Percentiles rank a stretch among this genome's conserved stretches.
Conservation (phyloP, 2,888 invertebrate species). For the Dolichomitus sp. region DNA sequence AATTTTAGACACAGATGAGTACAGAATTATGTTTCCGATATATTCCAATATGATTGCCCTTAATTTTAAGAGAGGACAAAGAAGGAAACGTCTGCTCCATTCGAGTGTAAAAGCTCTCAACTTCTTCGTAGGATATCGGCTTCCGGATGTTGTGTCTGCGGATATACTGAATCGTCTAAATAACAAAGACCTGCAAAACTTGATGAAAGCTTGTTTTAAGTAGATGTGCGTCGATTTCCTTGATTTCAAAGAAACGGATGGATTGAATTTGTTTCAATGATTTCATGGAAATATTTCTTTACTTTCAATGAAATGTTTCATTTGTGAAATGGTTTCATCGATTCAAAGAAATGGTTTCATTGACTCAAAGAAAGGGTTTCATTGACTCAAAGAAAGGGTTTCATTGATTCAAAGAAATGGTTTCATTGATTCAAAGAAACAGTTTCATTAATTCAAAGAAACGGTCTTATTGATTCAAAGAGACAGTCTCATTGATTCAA, state of each 20-base stretch:
- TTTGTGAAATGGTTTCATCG: too few species aligned
- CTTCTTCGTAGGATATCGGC: background rate
- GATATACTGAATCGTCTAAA: background rate
- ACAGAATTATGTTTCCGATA: background rate
- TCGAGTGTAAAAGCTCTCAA: background rate
- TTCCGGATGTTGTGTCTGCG: background rate
- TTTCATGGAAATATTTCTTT: too few species aligned
- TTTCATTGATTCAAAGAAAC: too few species aligned
- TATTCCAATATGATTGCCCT: background rate
- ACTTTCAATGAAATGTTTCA: too few species aligned
- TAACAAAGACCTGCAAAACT: constrained; percentile 3
- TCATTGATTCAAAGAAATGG: too few species aligned
- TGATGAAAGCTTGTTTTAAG: background rate
- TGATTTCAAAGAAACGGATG: background rate
- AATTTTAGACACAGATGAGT: background rate
- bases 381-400: too few species aligned
- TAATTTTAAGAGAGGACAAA: background rate
- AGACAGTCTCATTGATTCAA: too few species aligned
- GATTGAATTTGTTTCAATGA: background rate
- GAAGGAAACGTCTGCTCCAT: background rate
- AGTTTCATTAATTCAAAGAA: too few species aligned
- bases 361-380: too few species aligned
- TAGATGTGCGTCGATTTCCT: too few species aligned
- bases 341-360: too few species aligned
- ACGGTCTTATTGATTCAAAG: too few species aligned